Base-by-base conservation (phyloP, 2,888 invertebrate genomes). In the Didymodactylos carnosus region DNA sequence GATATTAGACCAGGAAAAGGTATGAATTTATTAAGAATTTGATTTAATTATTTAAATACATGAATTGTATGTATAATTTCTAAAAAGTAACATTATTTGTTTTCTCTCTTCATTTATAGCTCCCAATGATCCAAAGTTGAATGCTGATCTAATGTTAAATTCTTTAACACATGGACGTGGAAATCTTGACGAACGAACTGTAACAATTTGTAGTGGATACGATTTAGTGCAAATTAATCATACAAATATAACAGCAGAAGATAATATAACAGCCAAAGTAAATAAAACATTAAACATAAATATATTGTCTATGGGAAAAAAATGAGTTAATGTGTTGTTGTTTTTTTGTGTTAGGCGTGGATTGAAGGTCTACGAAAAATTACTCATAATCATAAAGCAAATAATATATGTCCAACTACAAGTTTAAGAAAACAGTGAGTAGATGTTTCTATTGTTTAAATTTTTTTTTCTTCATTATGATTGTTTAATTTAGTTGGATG, bases 171-270 rank as follows among this genome's bases (percentile, higher is more conserved):
- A 84, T 40, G 76, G 78, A 29, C 75, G 77, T 49, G 88, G 86
- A 76, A 80, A 81, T 69, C 82, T 95, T 77, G 97, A 97, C 79
- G 92, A 93, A 77, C 90, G 93, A 81, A 94, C 94, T 8, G 86
- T 98, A 71, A 94, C 95, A 76, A 92, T 98, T 80, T 97, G 97
- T 85, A 94, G 94, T 81, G 97, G 97, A 16, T 91, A 92, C 23
- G 98, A 99, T 85, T 91, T 98, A 84, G 98, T 99, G 82, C 97
- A 95, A 85, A 94, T 97, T 83, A 94, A 91, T 85, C 94, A 94
- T 84, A 94, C 94, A 80, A 94, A 94, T 76, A 90, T 98, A 79
- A 91, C 97, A 76, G 95, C 94, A 81, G 90, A 92, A 19, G 92
- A 93, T 85, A 88, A 90, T 25, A 90, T 90, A 77, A 91, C 90